Evolutionary conservation across 2,113 vertebrate genomes (phyloP).

Genomic region (Xiphorhynchus elegans): DNA sequence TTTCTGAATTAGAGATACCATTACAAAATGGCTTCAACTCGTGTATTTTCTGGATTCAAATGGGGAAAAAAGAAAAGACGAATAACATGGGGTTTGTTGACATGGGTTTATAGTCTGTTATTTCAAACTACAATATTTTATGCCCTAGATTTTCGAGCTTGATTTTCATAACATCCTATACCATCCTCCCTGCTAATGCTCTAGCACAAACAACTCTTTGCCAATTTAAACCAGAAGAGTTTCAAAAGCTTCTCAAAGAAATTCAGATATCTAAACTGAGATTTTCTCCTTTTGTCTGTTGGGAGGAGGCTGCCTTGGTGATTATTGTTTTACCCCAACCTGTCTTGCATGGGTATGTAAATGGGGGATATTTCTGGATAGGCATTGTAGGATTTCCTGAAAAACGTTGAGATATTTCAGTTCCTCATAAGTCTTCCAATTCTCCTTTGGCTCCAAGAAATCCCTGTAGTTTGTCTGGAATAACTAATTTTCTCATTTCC

Average conservation of each 20-base stretch:
- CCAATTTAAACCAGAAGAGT: not conserved
- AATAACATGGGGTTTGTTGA: not conserved
- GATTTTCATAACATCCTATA: not conserved
- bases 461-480: not conserved
- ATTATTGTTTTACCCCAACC: not conserved
- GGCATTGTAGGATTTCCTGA: not conserved
- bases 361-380: not conserved
- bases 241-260: not conserved
- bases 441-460: not conserved
- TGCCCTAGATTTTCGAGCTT: not conserved
- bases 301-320: not conserved
- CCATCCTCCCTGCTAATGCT: not conserved
- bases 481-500: not conserved
- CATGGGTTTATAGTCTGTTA: not conserved
- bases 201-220: not conserved
- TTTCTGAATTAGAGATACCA: not conserved
- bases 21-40: not conserved
- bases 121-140: not conserved
- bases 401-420: not conserved
- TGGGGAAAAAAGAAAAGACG: not conserved
- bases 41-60: not conserved
- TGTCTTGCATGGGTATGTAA: not conserved
- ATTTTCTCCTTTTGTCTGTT: not conserved
- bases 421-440: not conserved
- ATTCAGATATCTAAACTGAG: not conserved